Conservation (phyloP, 2,113 vertebrate genomes). For the Protobothrops flavoviridis region DNA sequence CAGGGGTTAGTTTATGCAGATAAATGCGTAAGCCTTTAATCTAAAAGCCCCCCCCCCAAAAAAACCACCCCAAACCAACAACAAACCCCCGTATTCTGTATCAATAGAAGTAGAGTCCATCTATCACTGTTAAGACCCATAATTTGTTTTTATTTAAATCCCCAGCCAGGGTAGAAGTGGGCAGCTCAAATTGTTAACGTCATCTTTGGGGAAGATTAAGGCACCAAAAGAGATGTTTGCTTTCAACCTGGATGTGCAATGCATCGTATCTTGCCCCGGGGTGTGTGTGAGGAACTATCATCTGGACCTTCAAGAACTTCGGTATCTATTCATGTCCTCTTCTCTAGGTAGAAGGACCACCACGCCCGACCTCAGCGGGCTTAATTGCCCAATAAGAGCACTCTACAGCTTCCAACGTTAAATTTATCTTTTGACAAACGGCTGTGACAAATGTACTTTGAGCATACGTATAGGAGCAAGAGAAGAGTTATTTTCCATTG, state of each 20-base stretch:
- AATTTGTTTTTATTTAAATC: slow-evolving; percentile 84
- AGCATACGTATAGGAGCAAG: slow-evolving; percentile 39
- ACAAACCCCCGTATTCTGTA: slow-evolving; percentile 65
- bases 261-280: not conserved
- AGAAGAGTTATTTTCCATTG: slow-evolving; percentile 43
- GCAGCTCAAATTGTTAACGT: slow-evolving; percentile 66
- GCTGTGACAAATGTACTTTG: slow-evolving; percentile 56
- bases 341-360: not conserved
- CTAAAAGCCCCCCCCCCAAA: slow-evolving; percentile 67
- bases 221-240: slow-evolving; percentile 51
- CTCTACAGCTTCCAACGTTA: slow-evolving; percentile 29
- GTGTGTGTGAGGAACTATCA: slow-evolving; percentile 5
- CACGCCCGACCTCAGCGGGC: slow-evolving; percentile 33
- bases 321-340: slow-evolving; percentile 41
- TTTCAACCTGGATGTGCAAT: slow-evolving; percentile 59
- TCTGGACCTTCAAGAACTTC: slow-evolving; percentile 43
- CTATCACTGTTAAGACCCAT: slow-evolving; percentile 83
- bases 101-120: slow-evolving; percentile 78
- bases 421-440: slow-evolving; percentile 54
- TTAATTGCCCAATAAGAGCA: slow-evolving; percentile 43
- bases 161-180: slow-evolving; percentile 69
- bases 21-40: slow-evolving; percentile 81
- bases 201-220: slow-evolving; percentile 67
- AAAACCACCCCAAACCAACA: not conserved
- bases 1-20: slow-evolving; percentile 88